Conservation (phyloP, 2,888 invertebrate species). For the Zonitis immaculata region DNA sequence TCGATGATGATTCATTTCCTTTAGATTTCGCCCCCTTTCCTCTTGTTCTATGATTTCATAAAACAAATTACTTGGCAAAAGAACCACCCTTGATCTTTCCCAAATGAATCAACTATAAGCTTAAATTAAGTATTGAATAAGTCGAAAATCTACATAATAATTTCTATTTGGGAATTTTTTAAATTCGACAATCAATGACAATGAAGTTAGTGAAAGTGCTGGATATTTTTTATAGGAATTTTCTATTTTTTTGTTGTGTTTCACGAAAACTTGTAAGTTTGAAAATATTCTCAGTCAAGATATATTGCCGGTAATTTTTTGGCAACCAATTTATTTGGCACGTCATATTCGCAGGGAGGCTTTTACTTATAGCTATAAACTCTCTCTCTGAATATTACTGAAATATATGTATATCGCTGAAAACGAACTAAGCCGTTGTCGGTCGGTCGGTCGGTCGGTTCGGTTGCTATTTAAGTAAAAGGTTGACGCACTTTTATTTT, state of each 20-base stretch:
- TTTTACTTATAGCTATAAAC: too few species aligned
- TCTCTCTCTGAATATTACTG: constrained; percentile 7
- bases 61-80: neutral
- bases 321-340: constrained; percentile 25
- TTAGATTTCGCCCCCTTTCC: neutral
- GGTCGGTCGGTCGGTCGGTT: constrained; percentile 5
- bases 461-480: constrained; percentile 18
- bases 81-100: constrained; percentile 5
- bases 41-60: neutral
- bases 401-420: constrained; percentile 6
- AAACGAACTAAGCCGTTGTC: neutral
- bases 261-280: too few species aligned
- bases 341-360: constrained; percentile 9
- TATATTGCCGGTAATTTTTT: constrained; percentile 21
- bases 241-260: too few species aligned
- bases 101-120: constrained; percentile 1
- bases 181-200: too few species aligned
- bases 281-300: too few species aligned
- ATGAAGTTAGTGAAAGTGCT: too few species aligned
- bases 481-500: constrained; percentile 21
- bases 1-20: neutral
- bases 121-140: neutral
- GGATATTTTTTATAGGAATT: too few species aligned
- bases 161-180: too few species aligned
- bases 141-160: too few species aligned